phyloP scores from a whole-genome alignment of 2,113 vertebrate genomes.

The Crocuta crocuta region DNA sequence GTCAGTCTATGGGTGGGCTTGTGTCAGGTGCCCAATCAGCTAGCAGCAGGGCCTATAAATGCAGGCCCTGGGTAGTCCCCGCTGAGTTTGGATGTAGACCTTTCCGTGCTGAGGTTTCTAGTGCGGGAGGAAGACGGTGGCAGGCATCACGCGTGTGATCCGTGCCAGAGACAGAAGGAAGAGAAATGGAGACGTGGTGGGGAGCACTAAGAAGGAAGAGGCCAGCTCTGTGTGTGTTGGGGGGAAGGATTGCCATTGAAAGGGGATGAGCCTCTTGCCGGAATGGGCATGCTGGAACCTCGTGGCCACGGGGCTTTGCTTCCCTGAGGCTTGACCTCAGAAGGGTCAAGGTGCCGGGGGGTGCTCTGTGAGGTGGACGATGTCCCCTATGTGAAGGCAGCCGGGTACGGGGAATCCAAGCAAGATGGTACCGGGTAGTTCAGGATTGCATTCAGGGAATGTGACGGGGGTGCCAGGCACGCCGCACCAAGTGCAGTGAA shows the following conservation, averaged over 20 bases:
- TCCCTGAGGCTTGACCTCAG: background rate
- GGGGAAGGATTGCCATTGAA: too few relatives aligned
- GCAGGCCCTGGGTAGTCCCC: accelerated
- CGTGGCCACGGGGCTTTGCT: background rate
- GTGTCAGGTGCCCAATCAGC: background rate
- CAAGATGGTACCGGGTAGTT: background rate
- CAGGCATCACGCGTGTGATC: background rate
- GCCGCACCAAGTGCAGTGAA: background rate
- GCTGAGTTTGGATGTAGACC: accelerated
- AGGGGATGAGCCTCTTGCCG: background rate
- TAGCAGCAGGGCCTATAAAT: background rate
- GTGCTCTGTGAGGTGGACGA: background rate
- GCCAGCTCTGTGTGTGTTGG: accelerated
- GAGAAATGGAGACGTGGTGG: too few relatives aligned
- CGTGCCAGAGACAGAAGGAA: background rate
- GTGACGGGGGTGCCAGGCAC: accelerated
- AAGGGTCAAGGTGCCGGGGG: background rate
- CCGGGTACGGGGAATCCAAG: background rate
- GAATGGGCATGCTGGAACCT: background rate
- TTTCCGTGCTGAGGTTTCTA: accelerated
- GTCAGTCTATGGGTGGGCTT: background rate
- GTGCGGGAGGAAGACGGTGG: background rate
- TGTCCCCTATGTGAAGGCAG: background rate
- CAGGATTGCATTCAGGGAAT: background rate
- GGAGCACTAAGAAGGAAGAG: background rate